phyloP scores from a whole-genome alignment of 2,888 invertebrate species.

The Epirrhoe tristata region DNA sequence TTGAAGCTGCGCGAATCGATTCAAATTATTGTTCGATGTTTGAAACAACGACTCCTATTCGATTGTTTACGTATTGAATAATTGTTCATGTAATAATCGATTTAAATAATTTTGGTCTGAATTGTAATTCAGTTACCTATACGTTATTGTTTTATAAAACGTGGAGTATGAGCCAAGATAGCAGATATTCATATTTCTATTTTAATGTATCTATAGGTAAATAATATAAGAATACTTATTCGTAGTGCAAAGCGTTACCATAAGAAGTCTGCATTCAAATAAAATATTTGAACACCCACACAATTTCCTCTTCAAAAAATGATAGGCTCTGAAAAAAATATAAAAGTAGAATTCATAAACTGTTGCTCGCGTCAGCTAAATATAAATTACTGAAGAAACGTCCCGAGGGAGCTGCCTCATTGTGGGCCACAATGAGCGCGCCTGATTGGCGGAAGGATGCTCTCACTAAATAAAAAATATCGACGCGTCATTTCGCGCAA shows the following conservation, averaged over 20 bases:
- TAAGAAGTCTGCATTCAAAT: background rate
- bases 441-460: conserved; percentile 86
- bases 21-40: conserved; percentile 75
- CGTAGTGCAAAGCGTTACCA: background rate
- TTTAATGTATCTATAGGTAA: background rate
- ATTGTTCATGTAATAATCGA: conserved; percentile 57
- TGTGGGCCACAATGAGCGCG: conserved; percentile 80
- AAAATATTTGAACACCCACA: background rate
- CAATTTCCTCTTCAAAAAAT: conserved; percentile 4
- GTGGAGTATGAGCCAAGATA: background rate
- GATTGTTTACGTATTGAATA: conserved; percentile 59
- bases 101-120: conserved; percentile 41
- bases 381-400: conserved; percentile 78
- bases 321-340: conserved; percentile 24
- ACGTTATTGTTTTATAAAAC: background rate
- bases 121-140: background rate
- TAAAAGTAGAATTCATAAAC: conserved; percentile 65
- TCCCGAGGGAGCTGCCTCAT: conserved; percentile 75
- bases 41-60: conserved; percentile 59
- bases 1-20: conserved; percentile 67
- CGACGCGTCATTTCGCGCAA: conserved; percentile 84
- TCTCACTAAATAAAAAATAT: conserved; percentile 85
- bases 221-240: background rate
- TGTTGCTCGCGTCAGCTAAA: conserved; percentile 79
- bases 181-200: no score